Evolutionary conservation across 2,888 invertebrate species (phyloP), one percentile per base, ranked within the genome.

Genomic region (Quadroppia sp.): DNA sequence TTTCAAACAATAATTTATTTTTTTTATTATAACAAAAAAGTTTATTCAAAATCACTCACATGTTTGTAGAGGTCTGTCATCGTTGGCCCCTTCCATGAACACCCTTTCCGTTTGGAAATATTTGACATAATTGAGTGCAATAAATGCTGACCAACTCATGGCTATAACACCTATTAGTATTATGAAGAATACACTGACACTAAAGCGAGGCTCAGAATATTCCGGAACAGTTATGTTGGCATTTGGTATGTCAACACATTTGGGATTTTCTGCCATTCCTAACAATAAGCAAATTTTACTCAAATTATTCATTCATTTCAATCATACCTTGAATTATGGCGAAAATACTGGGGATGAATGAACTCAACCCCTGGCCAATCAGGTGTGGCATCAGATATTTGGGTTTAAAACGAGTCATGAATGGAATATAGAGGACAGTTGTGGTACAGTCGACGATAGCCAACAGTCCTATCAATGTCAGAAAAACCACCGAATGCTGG

Each of bases 381-480:
- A 92, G 87, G 81, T 90, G 92, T 0, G 91, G 90, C 1, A 89
- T 87, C 78, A 94, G 84, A 81, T 92, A 94, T 74, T 88, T 87
- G 42, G 82, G 81, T 50, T 82, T 81, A 81, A 89, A 91, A 78
- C 81, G 79, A 1, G 84, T 87, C 87, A 94, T 88, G 82, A 89
- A 92, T 7, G 93, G 93, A 83, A 93, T 88, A 81, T 91, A 94
- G 13, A 92, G 84, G 74, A 94, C 90, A 0, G 92, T 91, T 77
- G 91, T 91, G 23, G 91, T 91, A 81, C 92, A 91, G 76, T 92
- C 91, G 20, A 90, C 89, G 40, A 89, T 82, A 15, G 89, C 87
- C 75, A 88, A 85, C 80, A 87, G 86, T 81, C 89, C 88, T 2
- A 88, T 87, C 15, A 91, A 82, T 42, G 85, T 78, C 25, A 90